Conservation (phyloP, 2,888 invertebrate genomes). For the Belgica antarctica region DNA sequence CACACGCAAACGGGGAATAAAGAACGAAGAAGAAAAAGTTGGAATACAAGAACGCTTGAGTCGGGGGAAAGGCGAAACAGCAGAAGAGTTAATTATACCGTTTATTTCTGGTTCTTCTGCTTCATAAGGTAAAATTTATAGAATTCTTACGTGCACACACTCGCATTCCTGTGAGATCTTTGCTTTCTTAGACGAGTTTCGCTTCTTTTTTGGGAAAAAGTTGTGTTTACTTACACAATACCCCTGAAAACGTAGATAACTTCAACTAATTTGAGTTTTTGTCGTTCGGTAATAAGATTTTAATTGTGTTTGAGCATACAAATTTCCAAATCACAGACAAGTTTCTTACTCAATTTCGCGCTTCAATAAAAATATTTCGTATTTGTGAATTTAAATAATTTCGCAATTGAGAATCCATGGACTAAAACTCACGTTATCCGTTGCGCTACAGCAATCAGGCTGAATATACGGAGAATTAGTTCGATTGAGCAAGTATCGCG, state of each 20-base stretch:
- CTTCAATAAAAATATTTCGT: slow-evolving; percentile 10
- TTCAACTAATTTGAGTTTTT: slow-evolving; percentile 1
- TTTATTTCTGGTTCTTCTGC: slow-evolving; percentile 43
- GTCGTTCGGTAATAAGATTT: slow-evolving; percentile 14
- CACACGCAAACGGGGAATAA: not conserved
- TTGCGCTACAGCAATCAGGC: slow-evolving; percentile 34
- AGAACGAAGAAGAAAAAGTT: slow-evolving; percentile 1
- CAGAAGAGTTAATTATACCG: slow-evolving; percentile 44
- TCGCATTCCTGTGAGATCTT: not conserved
- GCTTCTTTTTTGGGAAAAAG: not conserved
- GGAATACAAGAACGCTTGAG: slow-evolving; percentile 33
- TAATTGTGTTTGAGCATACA: slow-evolving; percentile 4
- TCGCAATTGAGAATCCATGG: slow-evolving; percentile 39
- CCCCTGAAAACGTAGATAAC: slow-evolving; percentile 2
- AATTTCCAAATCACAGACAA: not conserved
- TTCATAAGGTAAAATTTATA: slow-evolving; percentile 40
- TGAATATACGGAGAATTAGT: slow-evolving; percentile 19
- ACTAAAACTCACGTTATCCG: slow-evolving; percentile 42
- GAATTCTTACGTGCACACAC: slow-evolving; percentile 35
- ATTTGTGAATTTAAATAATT: slow-evolving; percentile 38
- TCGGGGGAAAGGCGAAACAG: slow-evolving; percentile 7
- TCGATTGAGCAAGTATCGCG: slow-evolving; percentile 4
- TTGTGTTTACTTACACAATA: slow-evolving; percentile 6
- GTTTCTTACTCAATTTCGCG: not conserved
- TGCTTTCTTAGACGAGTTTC: not conserved